phyloP scores from a whole-genome alignment of 23 tunicate species.

The Styela plicata region DNA sequence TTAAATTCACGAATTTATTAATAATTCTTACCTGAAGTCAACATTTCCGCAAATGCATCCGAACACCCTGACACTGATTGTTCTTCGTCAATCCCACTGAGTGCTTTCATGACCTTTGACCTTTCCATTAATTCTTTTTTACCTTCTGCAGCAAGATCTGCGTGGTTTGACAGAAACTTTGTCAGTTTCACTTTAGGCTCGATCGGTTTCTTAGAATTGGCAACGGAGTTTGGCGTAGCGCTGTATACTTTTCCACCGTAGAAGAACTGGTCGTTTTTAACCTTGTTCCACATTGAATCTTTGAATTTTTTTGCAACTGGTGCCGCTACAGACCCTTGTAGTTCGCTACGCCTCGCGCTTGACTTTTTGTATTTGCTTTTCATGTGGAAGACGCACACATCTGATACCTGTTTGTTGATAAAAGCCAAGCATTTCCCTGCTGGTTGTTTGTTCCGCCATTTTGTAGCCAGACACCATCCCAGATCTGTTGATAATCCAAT shows the following conservation, averaged over 20 bases:
- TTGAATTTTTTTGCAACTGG: conserved; percentile 67
- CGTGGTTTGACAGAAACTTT: conserved; percentile 31
- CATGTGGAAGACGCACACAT: conserved; percentile 84
- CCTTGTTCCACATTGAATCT: conserved; percentile 54
- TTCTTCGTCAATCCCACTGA: conserved; percentile 70
- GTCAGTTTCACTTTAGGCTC: conserved; percentile 72
- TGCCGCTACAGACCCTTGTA: conserved; percentile 62
- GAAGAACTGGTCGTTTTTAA: conserved; percentile 88
- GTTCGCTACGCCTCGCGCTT: conserved; percentile 64
- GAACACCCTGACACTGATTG: conserved; percentile 81
- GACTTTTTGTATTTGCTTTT: conserved; percentile 72
- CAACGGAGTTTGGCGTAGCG: conserved; percentile 45
- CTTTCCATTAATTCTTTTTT: conserved; percentile 30
- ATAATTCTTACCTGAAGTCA: conserved; percentile 8
- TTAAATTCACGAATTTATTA: no score
- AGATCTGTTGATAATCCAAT: conserved; percentile 80
- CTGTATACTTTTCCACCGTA: conserved; percentile 87
- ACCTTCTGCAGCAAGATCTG: conserved; percentile 8
- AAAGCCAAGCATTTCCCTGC: conserved; percentile 79
- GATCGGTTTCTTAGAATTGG: conserved; percentile 3
- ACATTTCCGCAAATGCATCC: conserved; percentile 46
- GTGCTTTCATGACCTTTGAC: conserved; percentile 69
- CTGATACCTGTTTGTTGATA: conserved; percentile 76
- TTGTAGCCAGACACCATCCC: conserved; percentile 91
- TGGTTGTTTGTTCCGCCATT: conserved; percentile 75